These are phyloP conservation scores for Microchrysa polita DNA, from an alignment of 2,888 invertebrate species.

Conservation along the genomic window DNA sequence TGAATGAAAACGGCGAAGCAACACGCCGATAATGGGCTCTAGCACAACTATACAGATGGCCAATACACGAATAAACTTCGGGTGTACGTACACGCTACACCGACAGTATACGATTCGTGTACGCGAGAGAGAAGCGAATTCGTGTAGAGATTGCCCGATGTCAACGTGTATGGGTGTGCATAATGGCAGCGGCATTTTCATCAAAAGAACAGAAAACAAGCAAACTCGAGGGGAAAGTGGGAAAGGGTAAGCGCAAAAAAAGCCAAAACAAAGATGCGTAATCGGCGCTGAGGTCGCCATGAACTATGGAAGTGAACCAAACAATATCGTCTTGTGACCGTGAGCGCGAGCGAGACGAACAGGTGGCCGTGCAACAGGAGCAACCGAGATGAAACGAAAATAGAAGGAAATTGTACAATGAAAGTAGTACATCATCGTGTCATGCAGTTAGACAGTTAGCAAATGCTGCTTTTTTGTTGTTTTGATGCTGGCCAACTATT, in stretches of 20 bases:
- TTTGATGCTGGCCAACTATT: too few species aligned
- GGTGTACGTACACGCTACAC: neutral
- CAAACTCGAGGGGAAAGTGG: neutral
- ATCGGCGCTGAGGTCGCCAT: constrained; percentile 22
- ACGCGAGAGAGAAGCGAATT: constrained; percentile 1
- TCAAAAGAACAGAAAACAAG: constrained; percentile 13
- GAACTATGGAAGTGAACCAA: constrained; percentile 14
- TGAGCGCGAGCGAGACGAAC: constrained; percentile 18
- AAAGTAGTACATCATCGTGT: too few species aligned
- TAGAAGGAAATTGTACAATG: constrained; percentile 26
- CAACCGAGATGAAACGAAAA: constrained; percentile 31
- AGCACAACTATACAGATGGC: neutral
- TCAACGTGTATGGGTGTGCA: constrained; percentile 9
- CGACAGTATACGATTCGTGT: neutral
- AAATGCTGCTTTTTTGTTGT: too few species aligned
- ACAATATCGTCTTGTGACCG: constrained; percentile 3
- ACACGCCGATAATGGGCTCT: neutral
- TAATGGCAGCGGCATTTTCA: constrained; percentile 14
- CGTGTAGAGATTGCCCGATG: too few species aligned
- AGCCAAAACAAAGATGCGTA: constrained; percentile 42
- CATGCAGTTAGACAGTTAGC: constrained; percentile 8
- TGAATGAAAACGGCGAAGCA: constrained; percentile 17
- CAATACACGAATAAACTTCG: constrained; percentile 10
- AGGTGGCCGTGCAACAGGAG: constrained; percentile 27
- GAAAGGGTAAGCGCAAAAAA: constrained; percentile 28